phyloP scores from a whole-genome alignment of 2,888 invertebrate species.

The Hyalella azteca region DNA sequence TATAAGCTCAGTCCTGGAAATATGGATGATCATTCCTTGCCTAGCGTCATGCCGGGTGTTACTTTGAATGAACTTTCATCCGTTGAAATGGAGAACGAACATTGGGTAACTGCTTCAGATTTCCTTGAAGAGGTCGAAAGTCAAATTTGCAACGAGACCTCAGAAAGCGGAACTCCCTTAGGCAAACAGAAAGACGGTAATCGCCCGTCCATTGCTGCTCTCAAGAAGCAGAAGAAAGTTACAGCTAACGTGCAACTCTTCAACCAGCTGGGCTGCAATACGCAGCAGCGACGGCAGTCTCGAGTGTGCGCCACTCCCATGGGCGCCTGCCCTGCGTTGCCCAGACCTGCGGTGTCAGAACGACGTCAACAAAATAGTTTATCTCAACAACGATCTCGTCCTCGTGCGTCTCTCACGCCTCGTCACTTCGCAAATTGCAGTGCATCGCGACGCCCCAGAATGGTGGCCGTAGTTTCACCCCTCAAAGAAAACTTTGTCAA shows the following conservation, averaged over 20 bases:
- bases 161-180: neutral
- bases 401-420: constrained; percentile 6
- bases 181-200: constrained; percentile 18
- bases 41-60: constrained; percentile 12
- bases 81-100: constrained; percentile 32
- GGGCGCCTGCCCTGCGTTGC: neutral
- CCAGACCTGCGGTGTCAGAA: neutral
- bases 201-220: constrained; percentile 52
- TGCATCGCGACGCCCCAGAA: constrained; percentile 2
- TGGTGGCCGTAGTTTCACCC: constrained; percentile 49
- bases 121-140: constrained; percentile 26
- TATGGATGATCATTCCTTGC: constrained; percentile 8
- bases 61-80: neutral
- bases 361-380: neutral
- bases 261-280: constrained; percentile 25
- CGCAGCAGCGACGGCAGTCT: neutral
- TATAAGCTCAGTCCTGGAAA: constrained; percentile 10
- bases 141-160: neutral
- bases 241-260: constrained; percentile 55
- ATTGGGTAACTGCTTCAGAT: constrained; percentile 49
- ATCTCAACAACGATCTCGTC: neutral
- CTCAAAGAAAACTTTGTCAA: constrained; percentile 42
- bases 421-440: neutral
- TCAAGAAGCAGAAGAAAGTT: constrained; percentile 55
- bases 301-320: neutral